These are phyloP conservation scores for Barypeithes pellucidus DNA, from an alignment of 2,888 invertebrate genomes.

Conservation along the genomic window DNA sequence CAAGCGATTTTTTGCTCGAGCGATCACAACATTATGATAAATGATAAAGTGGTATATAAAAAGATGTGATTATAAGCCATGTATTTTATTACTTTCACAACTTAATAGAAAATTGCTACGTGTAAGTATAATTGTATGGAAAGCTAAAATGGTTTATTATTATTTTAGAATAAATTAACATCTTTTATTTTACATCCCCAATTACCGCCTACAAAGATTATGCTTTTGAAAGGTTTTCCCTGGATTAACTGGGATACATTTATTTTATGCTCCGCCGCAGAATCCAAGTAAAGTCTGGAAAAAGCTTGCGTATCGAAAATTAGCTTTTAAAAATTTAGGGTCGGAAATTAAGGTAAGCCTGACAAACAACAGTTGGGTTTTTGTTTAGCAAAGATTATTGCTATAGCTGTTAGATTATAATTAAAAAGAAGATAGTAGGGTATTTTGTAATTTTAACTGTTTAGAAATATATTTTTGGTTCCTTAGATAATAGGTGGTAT, in stretches of 20 bases:
- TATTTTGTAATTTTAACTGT: background rate
- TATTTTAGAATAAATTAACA: conserved; percentile 15
- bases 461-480: no score
- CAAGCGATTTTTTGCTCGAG: no score
- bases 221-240: conserved; percentile 23
- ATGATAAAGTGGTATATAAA: no score
- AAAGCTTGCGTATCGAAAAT: conserved; percentile 27
- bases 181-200: conserved; percentile 17
- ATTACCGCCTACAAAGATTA: conserved; percentile 19
- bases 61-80: no score
- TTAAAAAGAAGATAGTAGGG: background rate
- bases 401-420: conserved; percentile 2
- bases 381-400: conserved; percentile 15
- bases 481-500: no score
- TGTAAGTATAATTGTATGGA: no score
- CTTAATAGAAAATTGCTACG: no score
- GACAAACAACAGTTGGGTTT: conserved; percentile 16
- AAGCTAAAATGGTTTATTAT: no score
- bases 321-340: conserved; percentile 30
- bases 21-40: no score
- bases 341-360: conserved; percentile 22
- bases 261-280: conserved; percentile 6
- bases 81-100: no score
- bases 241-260: conserved; percentile 17
- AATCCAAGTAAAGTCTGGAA: conserved; percentile 23